Evolutionary conservation across 1,140 invertebrate species (phyloP), one percentile per base, ranked within the genome.

Genomic region (Lasioglossum baleicum): DNA sequence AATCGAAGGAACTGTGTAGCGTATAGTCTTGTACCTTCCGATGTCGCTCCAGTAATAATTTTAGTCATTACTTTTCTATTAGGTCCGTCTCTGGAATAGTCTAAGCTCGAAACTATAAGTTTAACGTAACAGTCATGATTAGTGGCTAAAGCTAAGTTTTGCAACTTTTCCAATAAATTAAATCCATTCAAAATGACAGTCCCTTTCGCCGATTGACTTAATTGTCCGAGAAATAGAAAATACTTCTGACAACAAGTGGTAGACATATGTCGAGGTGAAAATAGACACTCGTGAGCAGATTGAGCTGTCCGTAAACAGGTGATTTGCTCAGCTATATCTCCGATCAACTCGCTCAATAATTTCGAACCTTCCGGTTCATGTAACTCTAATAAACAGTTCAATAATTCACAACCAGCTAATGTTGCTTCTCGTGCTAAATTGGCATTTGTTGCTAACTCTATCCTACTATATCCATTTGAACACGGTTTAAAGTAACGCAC

Each of bases 121-220:
- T 99, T 99, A 0, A 98, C 96, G 90, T 99, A 99, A 88, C 97
- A 97, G 84, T 98, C 97, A 90, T 98, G 97, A 86, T 96, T 96
- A 1, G 97, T 97, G 15, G 95, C 94, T n/a, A 95, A 95, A 2
- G 97, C 96, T 69, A 99, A 91, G 82, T 97, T 95, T 83, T 97
- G 93, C 11, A 99, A 93, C 87, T 97, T 97, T 83, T 96, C 95
- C 89, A 97, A 96, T 71, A 99, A 94, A 66, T 96, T 95, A 22
- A 96, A 95, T 81, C 95, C 95, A 65, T 97, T 96, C 20, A 99
- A 95, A 75, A 96, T 93, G 72, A 94, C 94, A 44, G 96, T 93
- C 1, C 98, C 98, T 67, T 95, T 94, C 58, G 94, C 93, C n/a
- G 95, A 95, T 66, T 96, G 95, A 79, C 96, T 97, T 73, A 99